These are phyloP conservation scores for Gymnorhina tibicen DNA, from an alignment of 2,113 vertebrate genomes.

Conservation along the genomic window DNA sequence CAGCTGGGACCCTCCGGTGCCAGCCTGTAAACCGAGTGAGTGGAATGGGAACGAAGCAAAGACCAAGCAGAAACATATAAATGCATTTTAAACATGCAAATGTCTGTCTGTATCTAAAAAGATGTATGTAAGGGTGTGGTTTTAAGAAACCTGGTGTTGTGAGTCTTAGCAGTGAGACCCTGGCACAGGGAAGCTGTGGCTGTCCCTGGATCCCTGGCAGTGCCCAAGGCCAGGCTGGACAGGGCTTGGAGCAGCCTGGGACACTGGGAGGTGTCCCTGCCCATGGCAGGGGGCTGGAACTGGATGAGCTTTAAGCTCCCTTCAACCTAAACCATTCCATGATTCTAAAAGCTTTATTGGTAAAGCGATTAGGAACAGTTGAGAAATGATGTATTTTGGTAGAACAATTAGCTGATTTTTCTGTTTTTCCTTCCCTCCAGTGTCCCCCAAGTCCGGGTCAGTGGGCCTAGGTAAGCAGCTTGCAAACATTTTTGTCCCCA, in stretches of 20 bases:
- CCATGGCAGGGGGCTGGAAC: not conserved
- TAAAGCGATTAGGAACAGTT: not conserved
- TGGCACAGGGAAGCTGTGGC: not conserved
- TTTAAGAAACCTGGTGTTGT: not conserved
- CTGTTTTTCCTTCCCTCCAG: not conserved
- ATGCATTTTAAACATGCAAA: not conserved
- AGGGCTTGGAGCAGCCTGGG: not conserved
- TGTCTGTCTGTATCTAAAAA: not conserved
- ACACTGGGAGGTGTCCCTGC: not conserved
- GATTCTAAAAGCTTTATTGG: not conserved
- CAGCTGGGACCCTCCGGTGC: slow-evolving; percentile 66
- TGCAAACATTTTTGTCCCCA: not conserved
- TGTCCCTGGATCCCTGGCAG: not conserved
- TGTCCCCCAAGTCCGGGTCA: not conserved
- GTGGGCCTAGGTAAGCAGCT: slow-evolving; percentile 32
- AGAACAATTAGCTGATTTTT: not conserved
- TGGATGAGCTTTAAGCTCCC: not conserved
- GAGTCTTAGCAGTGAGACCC: not conserved
- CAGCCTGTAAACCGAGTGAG: slow-evolving; percentile 59
- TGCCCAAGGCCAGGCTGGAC: rapidly evolving
- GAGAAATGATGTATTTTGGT: not conserved
- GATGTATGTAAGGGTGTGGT: not conserved
- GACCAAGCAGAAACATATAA: not conserved
- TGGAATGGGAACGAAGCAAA: rapidly evolving
- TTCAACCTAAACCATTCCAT: not conserved